phyloP scores from a whole-genome alignment of 2,113 vertebrate genomes.

The Gambusia holbrooki region DNA sequence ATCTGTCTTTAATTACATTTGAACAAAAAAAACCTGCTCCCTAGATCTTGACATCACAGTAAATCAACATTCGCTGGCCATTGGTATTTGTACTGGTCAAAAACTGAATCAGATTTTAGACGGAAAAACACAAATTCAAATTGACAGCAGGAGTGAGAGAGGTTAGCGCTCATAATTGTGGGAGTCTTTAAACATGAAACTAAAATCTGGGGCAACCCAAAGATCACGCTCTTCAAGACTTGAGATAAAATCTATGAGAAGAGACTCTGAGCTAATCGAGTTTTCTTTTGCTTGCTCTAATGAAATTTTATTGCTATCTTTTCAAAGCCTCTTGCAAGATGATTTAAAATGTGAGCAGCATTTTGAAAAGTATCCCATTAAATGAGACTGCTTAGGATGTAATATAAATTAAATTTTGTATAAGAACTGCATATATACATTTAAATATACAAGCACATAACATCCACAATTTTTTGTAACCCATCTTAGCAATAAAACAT shows the following conservation, averaged over 20 bases:
- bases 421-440: no score
- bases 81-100: slow-evolving; percentile 60
- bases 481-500: not conserved
- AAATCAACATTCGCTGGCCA: slow-evolving; percentile 66
- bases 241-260: slow-evolving; percentile 38
- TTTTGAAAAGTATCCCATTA: not conserved
- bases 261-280: slow-evolving; percentile 16
- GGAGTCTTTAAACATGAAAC: slow-evolving; percentile 45
- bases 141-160: slow-evolving; percentile 48
- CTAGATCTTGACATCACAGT: slow-evolving; percentile 48
- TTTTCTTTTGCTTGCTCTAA: slow-evolving; percentile 8
- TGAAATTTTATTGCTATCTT: not conserved
- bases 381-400: not conserved
- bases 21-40: slow-evolving; percentile 16
- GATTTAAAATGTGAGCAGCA: not conserved
- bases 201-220: slow-evolving; percentile 53
- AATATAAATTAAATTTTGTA: not conserved
- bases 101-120: slow-evolving; percentile 32
- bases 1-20: no score
- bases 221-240: slow-evolving; percentile 36
- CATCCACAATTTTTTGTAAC: not conserved
- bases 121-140: slow-evolving; percentile 45
- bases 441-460: no score
- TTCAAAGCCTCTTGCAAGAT: not conserved
- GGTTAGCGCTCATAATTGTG: slow-evolving; percentile 34